Evolutionary conservation across 2,113 vertebrate genomes (phyloP), one percentile per base, ranked within the genome.

Genomic region (Zosterops lateralis): DNA sequence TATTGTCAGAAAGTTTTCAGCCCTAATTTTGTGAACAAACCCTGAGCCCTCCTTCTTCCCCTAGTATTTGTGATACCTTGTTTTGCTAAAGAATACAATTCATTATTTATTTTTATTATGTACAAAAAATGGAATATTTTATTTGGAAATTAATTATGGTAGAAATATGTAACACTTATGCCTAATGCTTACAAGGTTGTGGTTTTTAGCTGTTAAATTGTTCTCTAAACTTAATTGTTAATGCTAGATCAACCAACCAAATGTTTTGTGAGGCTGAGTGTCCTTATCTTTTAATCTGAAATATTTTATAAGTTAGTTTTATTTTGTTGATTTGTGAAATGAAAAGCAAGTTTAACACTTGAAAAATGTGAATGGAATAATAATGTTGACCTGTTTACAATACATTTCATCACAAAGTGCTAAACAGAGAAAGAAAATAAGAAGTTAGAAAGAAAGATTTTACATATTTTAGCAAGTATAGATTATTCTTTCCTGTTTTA

Each of bases 321-420:
- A 64, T 93, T 92, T 91, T 90, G 47, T 86, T 90, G 38, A 85
- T 88, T 91, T 95, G 28, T 20, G 96, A 92, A 95, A 90, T 67
- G 3, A 19, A 90, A 58, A 64, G 64, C 92, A 94, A 89, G 16
- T 53, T 73, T 89, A 91, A 61, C 75, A 82, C 85, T 89, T 92
- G 1, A 90, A 94, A 90, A 88, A 91, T 84, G 65, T 79, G 58
- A 91, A 89, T 45, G 14, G 75, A 95, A 95, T 95, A 94, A 92
- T 85, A 93, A 91, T 66, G 22, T 57, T 79, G 54, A 79, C 93
- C 42, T 89, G 51, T 93, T 95, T 90, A 83, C 38, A 89, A 76
- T 87, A 45, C 19, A 84, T 84, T 90, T 90, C 31, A 70, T 88
- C 40, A 57, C 53, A 83, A 91, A 90, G 14, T 57, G 51, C 48